phyloP scores from a whole-genome alignment of 2,888 invertebrate species.

The Euspilapteryx auroguttella region DNA sequence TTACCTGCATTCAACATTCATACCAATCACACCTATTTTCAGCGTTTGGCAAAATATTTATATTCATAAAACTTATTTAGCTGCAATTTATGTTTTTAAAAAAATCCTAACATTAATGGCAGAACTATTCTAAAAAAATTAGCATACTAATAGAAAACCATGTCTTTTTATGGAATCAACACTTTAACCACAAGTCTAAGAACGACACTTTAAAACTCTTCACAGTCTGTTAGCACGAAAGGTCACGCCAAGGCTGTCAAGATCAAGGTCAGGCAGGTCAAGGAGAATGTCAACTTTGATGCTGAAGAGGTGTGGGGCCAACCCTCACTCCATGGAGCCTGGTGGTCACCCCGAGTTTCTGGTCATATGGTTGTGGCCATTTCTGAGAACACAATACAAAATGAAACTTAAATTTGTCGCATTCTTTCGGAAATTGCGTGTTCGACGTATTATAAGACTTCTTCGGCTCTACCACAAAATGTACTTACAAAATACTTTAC shows the following conservation, averaged over 20 bases:
- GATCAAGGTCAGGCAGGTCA: not conserved
- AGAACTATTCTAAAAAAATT: no score
- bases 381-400: constrained; percentile 16
- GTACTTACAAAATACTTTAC: no score
- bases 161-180: no score
- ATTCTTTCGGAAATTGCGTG: not conserved
- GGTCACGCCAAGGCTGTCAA: not conserved
- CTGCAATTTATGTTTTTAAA: no score
- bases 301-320: constrained; percentile 21
- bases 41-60: no score
- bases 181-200: no score
- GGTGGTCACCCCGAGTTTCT: constrained; percentile 24
- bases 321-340: constrained; percentile 29
- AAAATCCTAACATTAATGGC: no score
- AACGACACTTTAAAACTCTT: no score
- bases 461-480: not conserved
- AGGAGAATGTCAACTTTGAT: not conserved
- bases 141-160: no score
- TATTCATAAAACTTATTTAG: no score
- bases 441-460: not conserved
- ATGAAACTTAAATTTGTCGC: not conserved
- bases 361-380: constrained; percentile 54
- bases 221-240: not conserved
- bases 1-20: no score
- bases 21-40: no score